Evolutionary conservation across 2,113 vertebrate genomes (phyloP).

Genomic region (Ascaphus truei): DNA sequence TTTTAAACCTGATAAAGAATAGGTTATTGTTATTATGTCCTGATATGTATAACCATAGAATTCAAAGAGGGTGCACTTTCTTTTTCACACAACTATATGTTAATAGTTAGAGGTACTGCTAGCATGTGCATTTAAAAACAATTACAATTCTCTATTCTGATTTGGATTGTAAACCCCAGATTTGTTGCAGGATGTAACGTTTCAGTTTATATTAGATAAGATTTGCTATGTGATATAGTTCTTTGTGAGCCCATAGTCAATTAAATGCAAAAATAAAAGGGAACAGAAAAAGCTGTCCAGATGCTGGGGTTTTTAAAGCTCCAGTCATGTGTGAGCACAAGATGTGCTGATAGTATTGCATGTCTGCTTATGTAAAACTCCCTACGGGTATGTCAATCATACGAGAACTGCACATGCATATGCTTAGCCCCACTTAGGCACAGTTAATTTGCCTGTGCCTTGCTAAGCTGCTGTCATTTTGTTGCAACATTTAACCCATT

Average conservation of each 20-base stretch:
- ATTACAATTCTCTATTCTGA: not conserved
- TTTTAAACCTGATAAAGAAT: no score
- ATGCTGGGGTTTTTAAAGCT: conserved; percentile 4
- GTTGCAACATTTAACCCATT: conserved; percentile 10
- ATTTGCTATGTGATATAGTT: not conserved
- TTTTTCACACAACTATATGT: no score
- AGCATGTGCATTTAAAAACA: not conserved
- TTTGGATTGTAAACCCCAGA: not conserved
- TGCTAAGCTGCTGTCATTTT: not conserved
- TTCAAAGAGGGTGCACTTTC: no score
- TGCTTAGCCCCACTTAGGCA: conserved; percentile 22
- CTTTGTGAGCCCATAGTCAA: not conserved
- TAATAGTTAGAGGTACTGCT: no score
- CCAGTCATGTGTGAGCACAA: conserved; percentile 31
- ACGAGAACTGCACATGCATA: conserved; percentile 21
- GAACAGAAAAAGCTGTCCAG: conserved; percentile 25
- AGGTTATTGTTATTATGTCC: no score
- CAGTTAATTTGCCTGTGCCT: conserved; percentile 5
- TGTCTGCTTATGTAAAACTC: not conserved
- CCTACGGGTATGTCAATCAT: conserved; percentile 30
- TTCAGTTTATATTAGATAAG: no score
- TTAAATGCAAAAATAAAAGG: conserved; percentile 7
- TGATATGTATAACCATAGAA: no score
- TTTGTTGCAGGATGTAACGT: no score
- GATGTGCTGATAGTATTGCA: conserved; percentile 27